Evolutionary conservation across 2,888 invertebrate genomes (phyloP), one percentile per base, ranked within the genome.

Genomic region (Hypolimnas misippus): DNA sequence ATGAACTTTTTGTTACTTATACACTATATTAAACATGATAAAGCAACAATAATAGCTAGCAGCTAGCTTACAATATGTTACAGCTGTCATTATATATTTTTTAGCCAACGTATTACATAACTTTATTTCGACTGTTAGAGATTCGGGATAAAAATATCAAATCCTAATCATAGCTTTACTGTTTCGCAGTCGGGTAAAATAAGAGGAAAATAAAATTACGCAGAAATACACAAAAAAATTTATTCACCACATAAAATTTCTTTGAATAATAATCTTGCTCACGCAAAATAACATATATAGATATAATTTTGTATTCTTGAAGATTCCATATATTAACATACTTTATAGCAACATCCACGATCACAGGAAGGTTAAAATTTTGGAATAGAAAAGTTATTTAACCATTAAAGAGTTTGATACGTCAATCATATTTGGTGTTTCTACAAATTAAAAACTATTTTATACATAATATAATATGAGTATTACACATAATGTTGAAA

Each of bases 161-260:
- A 25, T 3, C 25, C 2, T 3, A 25, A 25, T 25, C 25, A 5
- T 3, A 25, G 2, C 25, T 25, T 25, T 25, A 3, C 25, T 5
- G 25, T 25, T 3, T 14, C 31, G 49, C 10, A n/a, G 14, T 7
- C 1, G 46, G 6, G 33, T 25, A 25, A 25, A 25, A 25, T 25
- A 25, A 25, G 17, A 59, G 46, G 52, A 8, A 72, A 71, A 64
- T 74, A 69, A 80, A 72, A 60, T 46, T 46, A 72, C 58, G 73
- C 69, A 76, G 81, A 83, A 86, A 83, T 89, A 89, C 91, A 92
- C 89, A 91, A 90, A 89, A 82, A 83, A 87, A 79, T 88, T 91
- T 90, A 90, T 91, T 91, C 84, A 91, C 91, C 90, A 91, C 91
- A 88, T 90, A 90, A 89, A 87, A 84, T 87, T 85, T 83, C 78